Percentiles rank a stretch among this genome's conserved stretches.
Evolutionary conservation across 2,113 vertebrate species (phyloP).

Genomic region (Craseonycteris thonglongyai): DNA sequence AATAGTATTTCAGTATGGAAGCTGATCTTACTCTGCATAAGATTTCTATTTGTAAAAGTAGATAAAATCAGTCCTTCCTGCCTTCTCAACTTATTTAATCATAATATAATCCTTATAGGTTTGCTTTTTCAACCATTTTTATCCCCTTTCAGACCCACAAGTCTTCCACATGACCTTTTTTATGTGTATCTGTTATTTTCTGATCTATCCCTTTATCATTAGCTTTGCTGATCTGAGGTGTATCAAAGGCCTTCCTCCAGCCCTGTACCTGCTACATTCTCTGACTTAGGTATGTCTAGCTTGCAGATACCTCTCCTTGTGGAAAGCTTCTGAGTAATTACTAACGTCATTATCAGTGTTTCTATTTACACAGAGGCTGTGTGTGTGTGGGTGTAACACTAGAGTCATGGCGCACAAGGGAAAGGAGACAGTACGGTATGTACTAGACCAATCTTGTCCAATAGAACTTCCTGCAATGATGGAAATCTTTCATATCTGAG

Average conservation of each 20-base stretch:
- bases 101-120: background rate
- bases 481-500: background rate
- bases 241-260: background rate
- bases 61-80: background rate
- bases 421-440: rapidly evolving
- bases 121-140: background rate
- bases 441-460: background rate
- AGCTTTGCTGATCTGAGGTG: background rate
- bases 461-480: background rate
- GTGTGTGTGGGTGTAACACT: background rate
- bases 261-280: background rate
- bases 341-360: background rate
- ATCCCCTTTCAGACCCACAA: background rate
- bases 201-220: background rate
- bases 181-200: background rate
- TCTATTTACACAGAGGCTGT: background rate
- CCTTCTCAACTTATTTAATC: background rate
- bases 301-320: background rate
- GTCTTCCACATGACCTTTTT: background rate
- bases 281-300: background rate
- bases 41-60: background rate
- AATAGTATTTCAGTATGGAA: too few relatives aligned
- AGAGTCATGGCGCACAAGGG: background rate
- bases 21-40: background rate
- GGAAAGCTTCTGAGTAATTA: background rate